Evolutionary conservation across 2,888 invertebrate genomes (phyloP).

Genomic region (Melipona beecheii): DNA sequence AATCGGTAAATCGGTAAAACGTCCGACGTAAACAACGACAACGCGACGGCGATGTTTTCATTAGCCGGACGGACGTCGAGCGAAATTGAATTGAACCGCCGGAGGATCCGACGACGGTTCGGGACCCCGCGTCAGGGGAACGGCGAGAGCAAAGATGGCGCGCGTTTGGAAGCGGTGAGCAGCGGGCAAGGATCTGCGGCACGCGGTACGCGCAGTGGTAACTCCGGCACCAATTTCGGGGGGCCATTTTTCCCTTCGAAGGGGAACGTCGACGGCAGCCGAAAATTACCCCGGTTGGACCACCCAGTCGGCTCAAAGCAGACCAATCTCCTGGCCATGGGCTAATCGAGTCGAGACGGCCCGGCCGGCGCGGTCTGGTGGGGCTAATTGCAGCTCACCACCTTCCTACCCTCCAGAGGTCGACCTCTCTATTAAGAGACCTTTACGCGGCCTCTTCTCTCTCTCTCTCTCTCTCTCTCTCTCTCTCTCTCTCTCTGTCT

Average conservation of each 20-base stretch:
- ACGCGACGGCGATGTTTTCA: constrained; percentile 58
- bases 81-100: constrained; percentile 64
- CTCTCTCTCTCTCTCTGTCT: constrained; percentile 15
- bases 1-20: constrained; percentile 41
- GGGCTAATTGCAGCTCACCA: constrained; percentile 81
- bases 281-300: constrained; percentile 81
- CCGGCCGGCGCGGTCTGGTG: constrained; percentile 69
- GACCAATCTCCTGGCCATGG: constrained; percentile 81
- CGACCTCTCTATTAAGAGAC: constrained; percentile 76
- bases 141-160: constrained; percentile 31
- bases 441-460: constrained; percentile 58
- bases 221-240: constrained; percentile 73
- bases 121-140: not conserved
- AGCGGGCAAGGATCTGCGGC: constrained; percentile 24
- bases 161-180: constrained; percentile 8
- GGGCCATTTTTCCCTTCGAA: constrained; percentile 77
- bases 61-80: constrained; percentile 45
- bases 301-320: constrained; percentile 79
- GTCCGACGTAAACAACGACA: not conserved
- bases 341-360: constrained; percentile 78
- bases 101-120: constrained; percentile 25
- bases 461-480: constrained; percentile 26
- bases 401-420: constrained; percentile 70
- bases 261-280: constrained; percentile 75
- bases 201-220: constrained; percentile 40